These are phyloP conservation scores for Rhadina sibilatrix DNA, from an alignment of 2,113 vertebrate genomes.

Conservation along the genomic window DNA sequence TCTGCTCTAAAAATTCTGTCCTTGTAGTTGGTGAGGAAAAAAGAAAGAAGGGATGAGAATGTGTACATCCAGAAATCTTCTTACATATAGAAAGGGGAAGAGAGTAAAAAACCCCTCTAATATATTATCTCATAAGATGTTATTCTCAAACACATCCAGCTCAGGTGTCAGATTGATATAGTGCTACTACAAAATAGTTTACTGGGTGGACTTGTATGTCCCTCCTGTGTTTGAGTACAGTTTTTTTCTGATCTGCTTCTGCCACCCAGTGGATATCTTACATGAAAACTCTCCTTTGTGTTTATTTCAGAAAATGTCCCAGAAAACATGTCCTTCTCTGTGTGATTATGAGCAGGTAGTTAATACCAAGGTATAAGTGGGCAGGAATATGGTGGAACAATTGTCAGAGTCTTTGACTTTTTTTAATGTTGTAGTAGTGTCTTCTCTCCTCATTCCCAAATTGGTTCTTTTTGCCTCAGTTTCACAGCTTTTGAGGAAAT, in stretches of 20 bases:
- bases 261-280: constrained; percentile 44
- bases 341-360: not conserved
- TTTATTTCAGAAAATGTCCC: not conserved
- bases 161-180: not conserved
- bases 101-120: not conserved
- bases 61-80: not conserved
- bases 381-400: not conserved
- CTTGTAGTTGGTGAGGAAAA: not conserved
- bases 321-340: not conserved
- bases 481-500: not conserved
- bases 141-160: not conserved
- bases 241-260: constrained; percentile 28
- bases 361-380: not conserved
- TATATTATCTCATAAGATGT: not conserved
- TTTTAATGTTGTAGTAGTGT: not conserved
- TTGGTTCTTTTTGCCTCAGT: not conserved
- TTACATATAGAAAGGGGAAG: not conserved
- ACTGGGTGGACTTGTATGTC: not conserved
- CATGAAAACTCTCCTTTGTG: not conserved
- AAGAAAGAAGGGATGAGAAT: not conserved
- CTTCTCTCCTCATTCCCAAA: not conserved
- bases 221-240: rapidly evolving
- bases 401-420: not conserved
- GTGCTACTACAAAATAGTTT: not conserved
- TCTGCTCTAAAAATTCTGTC: not conserved